These are phyloP conservation scores for Catocala nupta DNA, from an alignment of 2,888 invertebrate species.

Conservation along the genomic window DNA sequence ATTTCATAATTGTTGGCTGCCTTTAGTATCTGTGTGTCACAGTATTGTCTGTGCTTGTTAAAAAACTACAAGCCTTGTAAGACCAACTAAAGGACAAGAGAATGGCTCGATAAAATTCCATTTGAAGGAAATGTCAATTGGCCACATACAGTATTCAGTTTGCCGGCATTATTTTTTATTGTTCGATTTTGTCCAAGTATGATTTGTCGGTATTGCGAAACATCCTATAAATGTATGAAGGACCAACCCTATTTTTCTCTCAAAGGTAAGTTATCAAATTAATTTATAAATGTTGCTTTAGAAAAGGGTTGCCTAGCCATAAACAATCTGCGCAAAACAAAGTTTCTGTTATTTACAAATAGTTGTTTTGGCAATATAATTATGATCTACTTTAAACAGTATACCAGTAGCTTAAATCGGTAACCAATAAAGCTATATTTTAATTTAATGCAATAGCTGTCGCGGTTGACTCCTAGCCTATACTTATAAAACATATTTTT, in stretches of 20 bases:
- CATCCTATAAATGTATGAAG: slow-evolving; percentile 5
- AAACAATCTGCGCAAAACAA: no score
- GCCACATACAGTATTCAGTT: slow-evolving; percentile 38
- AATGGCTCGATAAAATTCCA: slow-evolving; percentile 65
- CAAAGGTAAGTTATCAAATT: no score
- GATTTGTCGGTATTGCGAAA: slow-evolving; percentile 39
- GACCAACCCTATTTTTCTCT: background rate
- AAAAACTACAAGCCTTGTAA: slow-evolving; percentile 49
- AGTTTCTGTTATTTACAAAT: no score
- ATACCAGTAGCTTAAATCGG: no score
- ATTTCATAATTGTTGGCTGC: slow-evolving; percentile 13
- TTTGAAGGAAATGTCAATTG: slow-evolving; percentile 62
- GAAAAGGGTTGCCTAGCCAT: no score
- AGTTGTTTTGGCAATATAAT: no score
- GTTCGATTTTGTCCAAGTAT: slow-evolving; percentile 38
- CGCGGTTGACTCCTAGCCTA: no score
- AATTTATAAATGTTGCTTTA: no score
- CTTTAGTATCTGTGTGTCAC: slow-evolving; percentile 40
- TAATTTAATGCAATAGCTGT: no score
- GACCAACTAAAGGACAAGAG: slow-evolving; percentile 62
- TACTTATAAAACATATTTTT: no score
- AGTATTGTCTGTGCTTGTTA: slow-evolving; percentile 50
- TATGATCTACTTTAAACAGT: no score
- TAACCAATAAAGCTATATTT: no score
- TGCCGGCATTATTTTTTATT: slow-evolving; percentile 27